A percentile compares a stretch with the other conserved stretches of the same genome.
Conservation (phyloP, 2,113 vertebrate genomes). For the Boulengeromyrus knoepffleri region DNA sequence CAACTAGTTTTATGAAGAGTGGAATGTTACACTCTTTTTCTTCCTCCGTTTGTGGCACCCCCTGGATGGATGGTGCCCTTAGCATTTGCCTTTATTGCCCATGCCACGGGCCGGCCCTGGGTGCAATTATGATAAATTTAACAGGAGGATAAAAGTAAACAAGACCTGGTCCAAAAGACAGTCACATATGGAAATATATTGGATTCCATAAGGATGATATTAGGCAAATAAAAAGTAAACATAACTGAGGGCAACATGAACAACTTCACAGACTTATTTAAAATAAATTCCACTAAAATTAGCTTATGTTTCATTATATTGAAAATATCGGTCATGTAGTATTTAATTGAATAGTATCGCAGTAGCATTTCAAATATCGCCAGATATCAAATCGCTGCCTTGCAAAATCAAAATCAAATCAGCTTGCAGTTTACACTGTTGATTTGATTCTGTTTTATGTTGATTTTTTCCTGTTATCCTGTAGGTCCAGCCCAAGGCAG, state of each 20-base stretch:
- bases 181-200: background rate
- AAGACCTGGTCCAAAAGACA: background rate
- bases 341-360: background rate
- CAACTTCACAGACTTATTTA: background rate
- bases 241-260: background rate
- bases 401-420: background rate
- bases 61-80: too few relatives aligned
- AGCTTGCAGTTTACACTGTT: background rate
- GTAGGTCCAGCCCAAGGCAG: conserved; percentile 76
- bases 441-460: background rate
- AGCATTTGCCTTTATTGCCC: too few relatives aligned
- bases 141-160: too few relatives aligned
- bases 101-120: too few relatives aligned
- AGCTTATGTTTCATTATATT: background rate
- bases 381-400: background rate
- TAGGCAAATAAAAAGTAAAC: background rate
- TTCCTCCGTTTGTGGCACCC: too few relatives aligned
- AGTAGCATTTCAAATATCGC: background rate
- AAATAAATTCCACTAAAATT: background rate
- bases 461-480: conserved; percentile 16
- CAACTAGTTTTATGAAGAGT: too few relatives aligned
- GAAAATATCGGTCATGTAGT: background rate
- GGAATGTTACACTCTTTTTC: too few relatives aligned
- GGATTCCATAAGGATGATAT: background rate
- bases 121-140: background rate